These are phyloP conservation scores for Macrosiphum euphorbiae DNA, from an alignment of 2,888 invertebrate genomes.

Conservation along the genomic window DNA sequence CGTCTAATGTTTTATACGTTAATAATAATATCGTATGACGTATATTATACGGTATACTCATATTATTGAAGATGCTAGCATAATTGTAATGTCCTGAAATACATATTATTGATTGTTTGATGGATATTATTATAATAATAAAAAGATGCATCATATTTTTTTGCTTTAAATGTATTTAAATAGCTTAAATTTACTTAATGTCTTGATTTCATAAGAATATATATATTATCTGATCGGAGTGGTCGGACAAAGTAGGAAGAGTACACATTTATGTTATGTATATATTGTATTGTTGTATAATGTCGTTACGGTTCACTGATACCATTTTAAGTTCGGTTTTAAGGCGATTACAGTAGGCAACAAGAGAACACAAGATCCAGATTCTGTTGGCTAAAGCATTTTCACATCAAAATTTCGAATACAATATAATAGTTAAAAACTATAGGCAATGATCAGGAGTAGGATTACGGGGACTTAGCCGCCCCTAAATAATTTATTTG, in stretches of 20 bases:
- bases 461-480: too few species aligned
- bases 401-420: neutral
- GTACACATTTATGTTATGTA: neutral
- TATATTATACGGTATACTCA: too few species aligned
- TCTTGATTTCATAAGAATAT: neutral
- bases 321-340: neutral
- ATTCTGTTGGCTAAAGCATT: neutral
- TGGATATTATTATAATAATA: neutral
- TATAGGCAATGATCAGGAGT: too few species aligned
- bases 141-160: neutral
- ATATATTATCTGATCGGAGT: neutral
- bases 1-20: neutral
- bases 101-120: neutral
- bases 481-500: too few species aligned
- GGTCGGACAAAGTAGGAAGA: neutral
- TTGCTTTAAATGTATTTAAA: neutral
- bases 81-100: neutral
- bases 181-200: neutral
- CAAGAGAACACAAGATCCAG: neutral
- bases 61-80: too few species aligned
- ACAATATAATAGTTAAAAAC: neutral
- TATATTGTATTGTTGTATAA: neutral
- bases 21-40: too few species aligned
- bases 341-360: constrained; percentile 42
- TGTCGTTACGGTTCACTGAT: constrained; percentile 9